Evolutionary conservation across 2,888 invertebrate genomes (phyloP).

Genomic region (Geotrupes spiniger): DNA sequence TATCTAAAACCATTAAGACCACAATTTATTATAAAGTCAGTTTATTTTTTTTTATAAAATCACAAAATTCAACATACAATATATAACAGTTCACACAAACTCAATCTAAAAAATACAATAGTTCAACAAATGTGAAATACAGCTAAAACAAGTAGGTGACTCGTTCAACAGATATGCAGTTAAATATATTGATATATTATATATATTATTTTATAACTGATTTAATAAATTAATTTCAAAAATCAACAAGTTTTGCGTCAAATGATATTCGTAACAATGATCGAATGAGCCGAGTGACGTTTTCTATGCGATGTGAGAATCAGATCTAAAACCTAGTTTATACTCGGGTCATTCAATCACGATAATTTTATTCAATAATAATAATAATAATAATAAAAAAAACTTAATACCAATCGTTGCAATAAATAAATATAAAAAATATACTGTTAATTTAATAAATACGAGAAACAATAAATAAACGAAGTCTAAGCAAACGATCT

Average conservation of each 20-base stretch:
- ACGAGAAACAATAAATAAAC: constrained; percentile 33
- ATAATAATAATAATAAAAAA: too few species aligned
- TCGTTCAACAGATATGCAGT: constrained; percentile 20
- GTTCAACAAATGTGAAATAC: constrained; percentile 26
- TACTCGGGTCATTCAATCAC: too few species aligned
- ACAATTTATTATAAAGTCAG: constrained; percentile 26
- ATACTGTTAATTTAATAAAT: constrained; percentile 25
- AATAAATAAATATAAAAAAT: constrained; percentile 28
- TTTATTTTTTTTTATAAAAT: constrained; percentile 46
- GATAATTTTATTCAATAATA: too few species aligned
- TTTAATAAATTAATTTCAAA: constrained; percentile 14
- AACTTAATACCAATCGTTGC: constrained; percentile 2
- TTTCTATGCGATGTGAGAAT: too few species aligned
- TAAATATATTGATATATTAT: constrained; percentile 16
- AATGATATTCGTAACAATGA: too few species aligned
- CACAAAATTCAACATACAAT: constrained; percentile 51
- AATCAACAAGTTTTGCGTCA: constrained; percentile 16
- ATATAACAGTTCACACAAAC: constrained; percentile 49
- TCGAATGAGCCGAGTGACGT: too few species aligned
- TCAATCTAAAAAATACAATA: constrained; percentile 31
- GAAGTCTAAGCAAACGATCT: constrained; percentile 25
- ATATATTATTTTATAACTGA: constrained; percentile 14
- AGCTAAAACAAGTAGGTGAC: constrained; percentile 16
- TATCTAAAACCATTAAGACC: constrained; percentile 1
- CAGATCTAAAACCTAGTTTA: too few species aligned